Conservation (phyloP, 2,113 vertebrate genomes). For the Phyllostomus discolor region DNA sequence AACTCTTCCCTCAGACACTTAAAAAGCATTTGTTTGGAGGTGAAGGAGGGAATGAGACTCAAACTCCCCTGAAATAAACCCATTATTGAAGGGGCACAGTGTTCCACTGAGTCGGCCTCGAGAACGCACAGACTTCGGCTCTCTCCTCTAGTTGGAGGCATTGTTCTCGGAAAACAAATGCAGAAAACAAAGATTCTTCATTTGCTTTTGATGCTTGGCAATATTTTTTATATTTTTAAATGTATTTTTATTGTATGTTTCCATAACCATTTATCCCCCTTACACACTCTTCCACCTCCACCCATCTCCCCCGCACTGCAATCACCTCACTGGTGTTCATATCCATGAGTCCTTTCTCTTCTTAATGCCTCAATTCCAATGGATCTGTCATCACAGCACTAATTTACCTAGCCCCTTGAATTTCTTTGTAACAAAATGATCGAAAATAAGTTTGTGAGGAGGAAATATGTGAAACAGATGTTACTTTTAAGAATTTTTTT, state of each 20-base stretch:
- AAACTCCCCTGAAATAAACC: background rate
- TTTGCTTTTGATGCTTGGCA: background rate
- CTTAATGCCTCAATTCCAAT: background rate
- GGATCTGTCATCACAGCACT: background rate
- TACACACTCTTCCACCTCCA: no score
- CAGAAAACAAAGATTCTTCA: background rate
- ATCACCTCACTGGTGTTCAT: no score
- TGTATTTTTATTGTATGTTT: no score
- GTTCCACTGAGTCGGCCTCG: background rate
- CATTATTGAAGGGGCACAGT: background rate
- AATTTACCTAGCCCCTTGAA: background rate
- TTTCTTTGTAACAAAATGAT: conserved; percentile 16
- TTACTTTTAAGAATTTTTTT: background rate
- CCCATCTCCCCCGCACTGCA: no score
- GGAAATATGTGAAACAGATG: background rate
- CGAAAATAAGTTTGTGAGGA: background rate
- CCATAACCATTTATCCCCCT: no score
- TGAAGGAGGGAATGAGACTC: background rate
- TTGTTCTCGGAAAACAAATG: background rate
- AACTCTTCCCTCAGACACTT: background rate
- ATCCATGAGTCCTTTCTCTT: no score
- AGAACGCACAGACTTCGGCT: background rate
- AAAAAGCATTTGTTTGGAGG: background rate
- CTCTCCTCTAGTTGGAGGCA: background rate
- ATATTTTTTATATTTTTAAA: background rate